Evolutionary conservation across 1,140 invertebrate species (phyloP), one percentile per base, ranked within the genome.

Genomic region (Lepidotrigona ventralis): DNA sequence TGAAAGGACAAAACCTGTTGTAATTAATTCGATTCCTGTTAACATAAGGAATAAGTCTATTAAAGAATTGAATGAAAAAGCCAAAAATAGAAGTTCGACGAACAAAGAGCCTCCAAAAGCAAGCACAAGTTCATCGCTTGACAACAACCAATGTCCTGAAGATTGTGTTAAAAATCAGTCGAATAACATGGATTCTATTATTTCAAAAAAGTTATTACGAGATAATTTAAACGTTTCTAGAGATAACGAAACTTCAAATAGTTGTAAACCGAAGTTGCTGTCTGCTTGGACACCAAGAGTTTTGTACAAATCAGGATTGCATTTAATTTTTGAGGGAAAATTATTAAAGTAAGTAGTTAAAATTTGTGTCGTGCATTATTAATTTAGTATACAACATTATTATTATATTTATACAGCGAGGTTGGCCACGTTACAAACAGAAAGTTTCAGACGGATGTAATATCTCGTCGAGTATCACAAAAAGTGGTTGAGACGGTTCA

Each of bases 241-340:
- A 53, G 14, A 56, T 29, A 54, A 39, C n/a, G 26, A 78, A 19
- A 2, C 11, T 56, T 14, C 8, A 14, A 11, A 11, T 19, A 4
- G 53, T 15, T 58, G 58, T 2, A 88, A 90, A 85, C 77, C 86
- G 0, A 90, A 90, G 69, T 12, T 73, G 19, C 70, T 92, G n/a
- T 84, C 69, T 4, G 11, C 68, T 26, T 92, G 91, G 91, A n/a
- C 72, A 15, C 91, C 91, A 12, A 81, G 69, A 46, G 83, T 92
- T 26, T 39, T 85, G 56, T 53, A 21, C 11, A 46, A 84, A 29
- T 21, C 17, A 39, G 70, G 78, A 15, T 85, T 83, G 33, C 76
- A 81, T 54, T 88, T 92, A 72, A 80, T 80, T 51, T 93, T 93
- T 71, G 83, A 92, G 80, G 92, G 92, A 63, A 90, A 89, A 79